These are phyloP conservation scores for Hylyphantes graminicola DNA, from an alignment of 1,140 invertebrate species.

Conservation along the genomic window DNA sequence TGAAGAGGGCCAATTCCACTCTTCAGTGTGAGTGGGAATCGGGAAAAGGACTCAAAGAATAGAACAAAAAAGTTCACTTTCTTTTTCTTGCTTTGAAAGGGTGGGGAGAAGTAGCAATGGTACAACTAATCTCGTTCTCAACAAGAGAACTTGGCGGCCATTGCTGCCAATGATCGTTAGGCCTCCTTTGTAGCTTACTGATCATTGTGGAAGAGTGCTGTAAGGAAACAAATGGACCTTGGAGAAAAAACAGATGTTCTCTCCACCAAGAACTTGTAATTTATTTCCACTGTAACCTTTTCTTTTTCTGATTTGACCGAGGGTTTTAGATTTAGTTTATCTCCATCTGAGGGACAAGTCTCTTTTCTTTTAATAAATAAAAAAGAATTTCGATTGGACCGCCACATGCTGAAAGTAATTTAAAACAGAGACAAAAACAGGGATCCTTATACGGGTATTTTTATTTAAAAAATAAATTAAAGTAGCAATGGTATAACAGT, in stretches of 20 bases:
- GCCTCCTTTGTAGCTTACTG: constrained; percentile 38
- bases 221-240: constrained; percentile 23
- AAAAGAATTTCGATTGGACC: too few relatives aligned
- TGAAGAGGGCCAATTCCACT: constrained; percentile 51
- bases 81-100: constrained; percentile 28
- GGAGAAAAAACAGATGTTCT: constrained; percentile 48
- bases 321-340: too few relatives aligned
- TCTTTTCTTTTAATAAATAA: too few relatives aligned
- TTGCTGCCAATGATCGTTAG: constrained; percentile 56
- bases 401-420: too few relatives aligned
- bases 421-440: too few relatives aligned
- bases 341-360: too few relatives aligned
- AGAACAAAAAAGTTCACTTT: constrained; percentile 6
- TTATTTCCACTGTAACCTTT: constrained; percentile 36
- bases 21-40: constrained; percentile 43
- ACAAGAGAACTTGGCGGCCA: constrained; percentile 51
- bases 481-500: too few relatives aligned
- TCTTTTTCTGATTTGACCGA: neutral
- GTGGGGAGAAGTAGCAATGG: constrained; percentile 36
- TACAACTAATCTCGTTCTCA: constrained; percentile 54
- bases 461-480: too few relatives aligned
- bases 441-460: too few relatives aligned
- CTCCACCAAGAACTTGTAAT: constrained; percentile 9
- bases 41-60: constrained; percentile 5
- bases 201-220: constrained; percentile 37